Percentiles rank a stretch among this genome's conserved stretches.
Conservation (phyloP, 1,140 invertebrate species). For the Paracyclopina nana region DNA sequence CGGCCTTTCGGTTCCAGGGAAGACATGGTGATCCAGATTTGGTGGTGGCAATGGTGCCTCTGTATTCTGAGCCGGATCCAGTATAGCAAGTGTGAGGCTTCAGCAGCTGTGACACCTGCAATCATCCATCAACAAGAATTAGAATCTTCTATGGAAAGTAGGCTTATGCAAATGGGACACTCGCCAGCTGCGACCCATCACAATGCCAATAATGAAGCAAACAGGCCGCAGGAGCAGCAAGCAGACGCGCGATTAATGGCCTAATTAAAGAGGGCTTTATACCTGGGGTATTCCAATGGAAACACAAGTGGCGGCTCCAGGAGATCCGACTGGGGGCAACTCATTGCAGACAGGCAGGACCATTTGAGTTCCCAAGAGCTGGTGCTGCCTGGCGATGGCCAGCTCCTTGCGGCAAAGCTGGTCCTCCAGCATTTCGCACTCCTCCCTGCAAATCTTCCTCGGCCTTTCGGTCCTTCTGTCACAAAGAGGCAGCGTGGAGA, state of each 20-base stretch:
- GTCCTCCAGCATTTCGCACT: constrained; percentile 41
- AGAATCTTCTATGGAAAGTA: no score
- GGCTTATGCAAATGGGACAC: no score
- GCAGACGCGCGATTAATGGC: no score
- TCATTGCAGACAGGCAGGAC: constrained; percentile 66
- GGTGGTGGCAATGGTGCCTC: constrained; percentile 50
- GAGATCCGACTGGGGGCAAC: constrained; percentile 50
- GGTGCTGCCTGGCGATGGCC: constrained; percentile 74
- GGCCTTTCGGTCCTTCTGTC: constrained; percentile 24
- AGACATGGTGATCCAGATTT: constrained; percentile 49
- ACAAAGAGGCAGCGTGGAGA: constrained; percentile 17
- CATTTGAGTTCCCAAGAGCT: constrained; percentile 52
- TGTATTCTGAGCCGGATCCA: constrained; percentile 56
- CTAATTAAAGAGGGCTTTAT: no score
- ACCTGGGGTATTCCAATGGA: constrained; percentile 47
- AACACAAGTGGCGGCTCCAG: constrained; percentile 47
- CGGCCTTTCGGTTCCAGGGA: constrained; percentile 57
- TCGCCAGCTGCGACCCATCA: no score
- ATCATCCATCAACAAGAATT: no score
- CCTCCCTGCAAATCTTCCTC: constrained; percentile 50
- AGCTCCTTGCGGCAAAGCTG: constrained; percentile 79
- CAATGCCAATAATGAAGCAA: no score
- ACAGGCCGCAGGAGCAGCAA: no score
- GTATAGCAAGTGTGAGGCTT: constrained; percentile 54
- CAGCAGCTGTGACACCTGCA: no score